Percentiles rank a stretch among this genome's conserved stretches.
phyloP scores from a whole-genome alignment of 2,113 vertebrate genomes.

The Ctenomys sociabilis region DNA sequence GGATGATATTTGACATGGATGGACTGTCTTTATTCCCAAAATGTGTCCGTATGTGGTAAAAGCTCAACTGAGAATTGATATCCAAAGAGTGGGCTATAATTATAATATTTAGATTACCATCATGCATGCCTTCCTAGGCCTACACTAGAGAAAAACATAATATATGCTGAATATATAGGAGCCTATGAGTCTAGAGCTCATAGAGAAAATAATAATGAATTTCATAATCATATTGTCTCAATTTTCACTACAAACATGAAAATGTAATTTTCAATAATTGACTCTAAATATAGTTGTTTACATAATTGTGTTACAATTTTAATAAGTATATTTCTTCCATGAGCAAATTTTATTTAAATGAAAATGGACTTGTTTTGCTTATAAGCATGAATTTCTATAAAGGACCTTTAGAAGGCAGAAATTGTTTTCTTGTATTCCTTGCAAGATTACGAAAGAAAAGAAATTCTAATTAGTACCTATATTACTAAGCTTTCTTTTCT shows the following conservation, averaged over 20 bases:
- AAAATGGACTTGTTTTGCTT: slow-evolving; percentile 26
- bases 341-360: neutral
- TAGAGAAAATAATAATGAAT: neutral
- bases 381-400: slow-evolving; percentile 25
- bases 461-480: slow-evolving; percentile 38
- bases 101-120: too few species aligned
- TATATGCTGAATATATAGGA: neutral
- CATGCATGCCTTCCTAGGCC: too few species aligned
- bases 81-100: too few species aligned
- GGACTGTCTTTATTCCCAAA: too few species aligned
- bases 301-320: slow-evolving; percentile 17
- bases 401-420: neutral
- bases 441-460: slow-evolving; percentile 40
- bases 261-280: slow-evolving; percentile 21
- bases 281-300: neutral
- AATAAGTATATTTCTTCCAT: neutral
- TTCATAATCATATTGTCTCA: neutral
- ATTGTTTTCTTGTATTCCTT: slow-evolving; percentile 36
- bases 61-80: too few species aligned
- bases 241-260: neutral
- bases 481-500: slow-evolving; percentile 18
- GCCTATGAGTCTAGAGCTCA: neutral
- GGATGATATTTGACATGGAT: too few species aligned
- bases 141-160: neutral
- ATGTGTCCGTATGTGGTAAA: too few species aligned